Percentiles rank a stretch among this genome's conserved stretches.
Conservation (phyloP, 1,140 invertebrate species). For the Megalonaias nervosa region DNA sequence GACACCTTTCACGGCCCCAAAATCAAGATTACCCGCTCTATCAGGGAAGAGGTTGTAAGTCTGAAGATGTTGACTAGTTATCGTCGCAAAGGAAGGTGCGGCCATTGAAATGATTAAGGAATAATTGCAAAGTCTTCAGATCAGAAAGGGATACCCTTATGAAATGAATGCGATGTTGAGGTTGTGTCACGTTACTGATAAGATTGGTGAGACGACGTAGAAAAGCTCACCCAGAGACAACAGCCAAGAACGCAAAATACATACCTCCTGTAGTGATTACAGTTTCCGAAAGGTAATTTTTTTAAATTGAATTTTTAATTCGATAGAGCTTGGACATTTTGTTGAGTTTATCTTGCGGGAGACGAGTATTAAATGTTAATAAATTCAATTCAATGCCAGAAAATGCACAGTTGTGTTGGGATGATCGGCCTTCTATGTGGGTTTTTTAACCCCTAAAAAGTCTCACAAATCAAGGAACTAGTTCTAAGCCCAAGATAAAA, state of each 20-base stretch:
- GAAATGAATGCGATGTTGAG: constrained; percentile 20
- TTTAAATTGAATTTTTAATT: not conserved
- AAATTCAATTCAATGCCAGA: not conserved
- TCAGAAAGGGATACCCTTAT: constrained; percentile 7
- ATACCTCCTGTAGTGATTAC: constrained; percentile 25
- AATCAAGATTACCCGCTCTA: constrained; percentile 3
- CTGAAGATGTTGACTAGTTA: constrained; percentile 1
- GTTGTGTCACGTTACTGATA: not conserved
- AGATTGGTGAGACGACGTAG: constrained; percentile 15
- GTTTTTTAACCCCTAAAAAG: not conserved
- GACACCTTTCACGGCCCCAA: constrained; percentile 5
- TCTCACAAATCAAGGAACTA: not conserved
- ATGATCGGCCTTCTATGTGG: not conserved
- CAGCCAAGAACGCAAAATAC: constrained; percentile 28
- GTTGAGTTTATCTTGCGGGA: not conserved
- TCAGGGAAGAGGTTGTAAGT: constrained; percentile 7
- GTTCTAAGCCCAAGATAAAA: not conserved
- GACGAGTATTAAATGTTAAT: not conserved
- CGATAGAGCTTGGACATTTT: not conserved
- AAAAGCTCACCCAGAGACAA: constrained; percentile 25
- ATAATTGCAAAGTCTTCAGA: constrained; percentile 11
- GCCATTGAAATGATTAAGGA: constrained; percentile 21
- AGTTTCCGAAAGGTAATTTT: constrained; percentile 18
- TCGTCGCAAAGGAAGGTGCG: constrained; percentile 12
- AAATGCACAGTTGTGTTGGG: too few species aligned